Percentiles rank a stretch among this genome's conserved stretches.
Evolutionary conservation across 1,140 invertebrate genomes (phyloP).

Genomic region (Drosophila rufa): DNA sequence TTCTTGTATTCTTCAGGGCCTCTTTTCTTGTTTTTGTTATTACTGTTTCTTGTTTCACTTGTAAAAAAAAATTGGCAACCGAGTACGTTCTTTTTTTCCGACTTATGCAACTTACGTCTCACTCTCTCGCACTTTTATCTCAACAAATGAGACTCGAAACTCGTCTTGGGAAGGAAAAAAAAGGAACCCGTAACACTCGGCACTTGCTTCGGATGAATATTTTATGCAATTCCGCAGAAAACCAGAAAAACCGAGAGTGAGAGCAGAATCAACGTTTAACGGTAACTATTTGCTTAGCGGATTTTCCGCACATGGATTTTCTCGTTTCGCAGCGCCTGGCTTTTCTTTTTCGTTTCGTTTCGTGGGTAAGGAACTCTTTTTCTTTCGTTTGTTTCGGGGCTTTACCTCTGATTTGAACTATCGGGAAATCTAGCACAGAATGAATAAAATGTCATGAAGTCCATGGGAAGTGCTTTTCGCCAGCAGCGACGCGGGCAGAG

Average conservation of each 20-base stretch:
- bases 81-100: conserved; percentile 5
- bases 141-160: conserved; percentile 9
- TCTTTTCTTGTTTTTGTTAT: conserved; percentile 5
- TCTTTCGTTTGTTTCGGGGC: conserved; percentile 40
- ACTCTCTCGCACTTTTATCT: conserved; percentile 66
- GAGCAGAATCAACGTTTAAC: conserved; percentile 6
- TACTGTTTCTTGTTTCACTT: conserved; percentile 1
- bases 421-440: conserved; percentile 84
- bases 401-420: conserved; percentile 83
- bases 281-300: conserved; percentile 8
- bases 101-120: conserved; percentile 83
- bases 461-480: conserved; percentile 72
- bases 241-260: not conserved
- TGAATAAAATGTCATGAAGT: conserved; percentile 71
- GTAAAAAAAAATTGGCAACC: conserved; percentile 7
- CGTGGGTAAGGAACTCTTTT: conserved; percentile 18
- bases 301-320: conserved; percentile 5
- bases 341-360: conserved; percentile 15
- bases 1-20: not conserved
- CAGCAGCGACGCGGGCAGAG: conserved; percentile 30
- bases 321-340: not conserved
- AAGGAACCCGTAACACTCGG: conserved; percentile 21
- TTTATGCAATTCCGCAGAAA: conserved; percentile 11
- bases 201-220: not conserved
- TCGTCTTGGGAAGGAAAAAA: conserved; percentile 17